phyloP scores from a whole-genome alignment of 2,113 vertebrate species.

The Actenoides hombroni region DNA sequence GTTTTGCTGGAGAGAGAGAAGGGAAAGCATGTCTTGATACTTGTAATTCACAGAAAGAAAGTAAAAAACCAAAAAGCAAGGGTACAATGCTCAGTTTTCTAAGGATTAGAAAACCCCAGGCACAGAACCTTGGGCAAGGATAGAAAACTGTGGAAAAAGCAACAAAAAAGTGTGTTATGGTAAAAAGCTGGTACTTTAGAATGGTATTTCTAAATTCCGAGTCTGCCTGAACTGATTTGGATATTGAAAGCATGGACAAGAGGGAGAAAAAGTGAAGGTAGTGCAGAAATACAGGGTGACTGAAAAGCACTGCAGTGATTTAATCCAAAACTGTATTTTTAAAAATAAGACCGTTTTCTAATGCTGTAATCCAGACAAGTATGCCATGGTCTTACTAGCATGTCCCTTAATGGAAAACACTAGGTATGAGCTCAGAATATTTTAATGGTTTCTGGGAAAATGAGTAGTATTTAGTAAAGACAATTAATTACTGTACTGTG shows the following conservation, averaged over 20 bases:
- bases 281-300: not conserved
- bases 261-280: not conserved
- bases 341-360: not conserved
- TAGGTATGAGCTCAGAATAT: not conserved
- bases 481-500: not conserved
- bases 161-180: not conserved
- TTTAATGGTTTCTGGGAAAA: not conserved
- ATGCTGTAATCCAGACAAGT: not conserved
- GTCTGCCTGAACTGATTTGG: not conserved
- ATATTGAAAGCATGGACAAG: not conserved
- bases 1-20: not conserved
- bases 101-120: not conserved
- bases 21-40: not conserved
- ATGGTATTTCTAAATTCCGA: not conserved
- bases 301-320: not conserved
- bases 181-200: not conserved
- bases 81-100: not conserved
- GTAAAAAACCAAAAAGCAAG: not conserved
- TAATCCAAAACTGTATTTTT: not conserved
- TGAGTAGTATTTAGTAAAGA: not conserved
- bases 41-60: not conserved
- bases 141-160: not conserved
- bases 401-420: not conserved
- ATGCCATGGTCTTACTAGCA: not conserved
- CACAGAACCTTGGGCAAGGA: not conserved